These are phyloP conservation scores for Hipparchia semele DNA, from an alignment of 2,888 invertebrate species.

Conservation along the genomic window DNA sequence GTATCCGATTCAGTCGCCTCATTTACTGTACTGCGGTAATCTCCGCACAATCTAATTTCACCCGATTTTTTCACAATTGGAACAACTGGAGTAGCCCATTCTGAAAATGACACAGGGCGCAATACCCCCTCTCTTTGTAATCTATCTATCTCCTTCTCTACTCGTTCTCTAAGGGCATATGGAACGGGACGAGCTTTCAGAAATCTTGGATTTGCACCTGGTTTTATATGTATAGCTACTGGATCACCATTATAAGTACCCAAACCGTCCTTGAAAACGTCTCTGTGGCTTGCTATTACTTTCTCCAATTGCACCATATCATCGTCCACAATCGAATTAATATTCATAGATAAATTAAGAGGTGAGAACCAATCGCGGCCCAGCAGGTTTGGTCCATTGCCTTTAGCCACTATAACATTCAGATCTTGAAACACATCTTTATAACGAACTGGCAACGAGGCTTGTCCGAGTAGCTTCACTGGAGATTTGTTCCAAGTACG, in stretches of 20 bases:
- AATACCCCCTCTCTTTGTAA: slow-evolving; percentile 26
- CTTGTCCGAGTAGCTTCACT: slow-evolving; percentile 36
- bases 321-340: background rate
- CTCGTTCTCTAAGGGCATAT: slow-evolving; percentile 41
- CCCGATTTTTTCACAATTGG: no score
- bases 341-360: background rate
- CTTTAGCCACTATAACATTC: no score
- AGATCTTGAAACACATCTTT: slow-evolving; percentile 17
- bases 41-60: slow-evolving; percentile 34
- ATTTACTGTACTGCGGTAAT: slow-evolving; percentile 34
- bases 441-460: slow-evolving; percentile 29
- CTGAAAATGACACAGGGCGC: slow-evolving; percentile 25
- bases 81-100: slow-evolving; percentile 50
- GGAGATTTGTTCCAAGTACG: slow-evolving; percentile 37
- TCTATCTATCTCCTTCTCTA: no score
- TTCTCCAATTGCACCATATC: background rate
- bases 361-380: no score
- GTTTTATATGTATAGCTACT: slow-evolving; percentile 42
- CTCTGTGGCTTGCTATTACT: slow-evolving; percentile 25
- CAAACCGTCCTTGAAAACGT: slow-evolving; percentile 38
- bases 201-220: slow-evolving; percentile 42
- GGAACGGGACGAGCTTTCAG: slow-evolving; percentile 39
- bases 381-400: no score
- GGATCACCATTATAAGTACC: slow-evolving; percentile 36
- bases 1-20: slow-evolving; percentile 20